Conservation (phyloP, 2,797 vertebrate species). For the Epinephelus awoara region DNA sequence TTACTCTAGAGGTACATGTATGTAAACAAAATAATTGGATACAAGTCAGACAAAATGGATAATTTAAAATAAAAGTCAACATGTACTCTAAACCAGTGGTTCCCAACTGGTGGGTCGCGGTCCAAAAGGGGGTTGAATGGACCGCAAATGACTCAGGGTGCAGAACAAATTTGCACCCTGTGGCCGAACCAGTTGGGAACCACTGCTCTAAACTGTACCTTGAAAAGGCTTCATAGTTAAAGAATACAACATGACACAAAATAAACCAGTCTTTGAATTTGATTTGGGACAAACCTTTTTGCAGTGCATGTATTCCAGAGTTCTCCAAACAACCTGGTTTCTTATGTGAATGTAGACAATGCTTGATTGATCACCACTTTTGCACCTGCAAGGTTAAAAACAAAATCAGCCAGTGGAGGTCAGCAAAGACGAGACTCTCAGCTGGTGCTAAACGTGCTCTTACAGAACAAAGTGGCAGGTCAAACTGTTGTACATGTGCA, state of each 20-base stretch:
- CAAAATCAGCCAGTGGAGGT: neutral
- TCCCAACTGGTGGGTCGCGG: too few relatives aligned
- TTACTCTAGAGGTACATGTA: neutral
- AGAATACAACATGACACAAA: neutral
- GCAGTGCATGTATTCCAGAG: neutral
- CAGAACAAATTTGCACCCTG: too few relatives aligned
- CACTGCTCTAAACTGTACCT: too few relatives aligned
- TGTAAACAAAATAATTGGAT: neutral
- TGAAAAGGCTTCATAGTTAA: neutral
- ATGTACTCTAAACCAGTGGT: too few relatives aligned
- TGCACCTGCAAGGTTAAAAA: too few relatives aligned
- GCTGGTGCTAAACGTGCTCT: constrained; percentile 52
- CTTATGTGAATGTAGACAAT: constrained; percentile 26
- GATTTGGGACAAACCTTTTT: neutral
- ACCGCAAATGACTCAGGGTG: too few relatives aligned
- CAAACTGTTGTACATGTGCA: constrained; percentile 71
- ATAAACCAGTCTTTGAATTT: neutral
- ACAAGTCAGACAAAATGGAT: neutral
- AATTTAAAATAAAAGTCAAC: neutral
- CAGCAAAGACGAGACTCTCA: constrained; percentile 22
- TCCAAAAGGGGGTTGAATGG: too few relatives aligned
- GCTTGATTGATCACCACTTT: constrained; percentile 23
- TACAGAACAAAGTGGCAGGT: constrained; percentile 45
- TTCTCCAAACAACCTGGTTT: constrained; percentile 13
- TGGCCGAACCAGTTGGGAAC: too few relatives aligned